Evolutionary conservation across 2,888 invertebrate genomes (phyloP).

Genomic region (Polyploca ridens): DNA sequence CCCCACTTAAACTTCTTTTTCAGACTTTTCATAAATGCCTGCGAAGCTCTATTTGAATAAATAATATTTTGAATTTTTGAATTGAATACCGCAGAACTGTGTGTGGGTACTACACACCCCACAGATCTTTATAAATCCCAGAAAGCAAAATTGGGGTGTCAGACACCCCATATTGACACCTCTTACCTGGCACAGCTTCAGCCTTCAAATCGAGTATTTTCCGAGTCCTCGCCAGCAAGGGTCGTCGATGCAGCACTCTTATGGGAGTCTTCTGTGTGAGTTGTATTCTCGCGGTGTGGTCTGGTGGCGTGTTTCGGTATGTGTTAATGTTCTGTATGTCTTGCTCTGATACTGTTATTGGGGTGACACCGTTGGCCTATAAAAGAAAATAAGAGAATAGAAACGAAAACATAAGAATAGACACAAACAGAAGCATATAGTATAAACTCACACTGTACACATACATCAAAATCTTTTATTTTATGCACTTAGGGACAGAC

Average conservation of each 20-base stretch:
- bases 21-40: too few relatives aligned
- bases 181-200: constrained; percentile 69
- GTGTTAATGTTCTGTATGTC: constrained; percentile 80
- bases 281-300: constrained; percentile 72
- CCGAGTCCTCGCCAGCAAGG: constrained; percentile 88
- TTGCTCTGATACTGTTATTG: constrained; percentile 67
- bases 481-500: too few relatives aligned
- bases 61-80: too few relatives aligned
- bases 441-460: too few relatives aligned
- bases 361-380: constrained; percentile 17
- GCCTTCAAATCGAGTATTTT: constrained; percentile 86
- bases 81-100: too few relatives aligned
- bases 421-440: too few relatives aligned
- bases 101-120: too few relatives aligned
- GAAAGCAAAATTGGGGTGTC: too few relatives aligned
- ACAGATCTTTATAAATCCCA: too few relatives aligned
- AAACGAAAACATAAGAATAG: background rate
- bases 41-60: too few relatives aligned
- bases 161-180: background rate
- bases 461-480: too few relatives aligned
- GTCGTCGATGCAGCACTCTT: constrained; percentile 94
- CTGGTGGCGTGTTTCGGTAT: constrained; percentile 45
- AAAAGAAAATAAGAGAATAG: background rate
- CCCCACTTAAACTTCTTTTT: too few relatives aligned
- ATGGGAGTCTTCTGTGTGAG: constrained; percentile 95